Conservation (phyloP, 2,797 vertebrate species). For the Liasis olivaceus region DNA sequence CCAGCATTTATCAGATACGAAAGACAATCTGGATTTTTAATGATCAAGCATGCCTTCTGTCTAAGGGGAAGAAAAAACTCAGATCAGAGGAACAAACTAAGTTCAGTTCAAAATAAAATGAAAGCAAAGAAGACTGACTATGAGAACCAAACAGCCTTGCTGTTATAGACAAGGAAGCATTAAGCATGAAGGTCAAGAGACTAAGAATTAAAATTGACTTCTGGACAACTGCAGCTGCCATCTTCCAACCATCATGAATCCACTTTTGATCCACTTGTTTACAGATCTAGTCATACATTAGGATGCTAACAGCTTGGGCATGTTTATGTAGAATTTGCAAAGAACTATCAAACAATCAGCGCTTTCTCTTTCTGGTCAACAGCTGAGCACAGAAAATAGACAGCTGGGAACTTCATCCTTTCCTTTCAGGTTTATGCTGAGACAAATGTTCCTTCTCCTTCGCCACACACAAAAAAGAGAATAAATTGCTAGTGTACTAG, state of each 20-base stretch:
- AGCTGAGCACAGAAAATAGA: neutral
- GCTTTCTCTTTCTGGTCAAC: neutral
- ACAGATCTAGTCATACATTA: neutral
- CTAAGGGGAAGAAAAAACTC: neutral
- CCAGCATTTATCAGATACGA: neutral
- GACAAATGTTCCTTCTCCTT: neutral
- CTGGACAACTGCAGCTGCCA: neutral
- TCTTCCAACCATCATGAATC: neutral
- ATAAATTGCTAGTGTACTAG: neutral
- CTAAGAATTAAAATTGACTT: neutral
- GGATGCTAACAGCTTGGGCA: neutral
- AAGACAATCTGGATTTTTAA: neutral
- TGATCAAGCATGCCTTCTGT: neutral
- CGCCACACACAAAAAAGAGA: neutral
- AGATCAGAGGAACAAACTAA: neutral
- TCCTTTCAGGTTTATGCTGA: neutral
- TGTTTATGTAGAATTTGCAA: neutral
- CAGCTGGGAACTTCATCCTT: neutral
- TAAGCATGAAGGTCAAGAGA: neutral
- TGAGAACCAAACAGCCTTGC: neutral
- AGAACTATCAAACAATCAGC: neutral
- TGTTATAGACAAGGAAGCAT: neutral
- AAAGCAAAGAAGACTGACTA: neutral
- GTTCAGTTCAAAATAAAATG: neutral
- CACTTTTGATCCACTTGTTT: neutral